Conservation (phyloP, 2,113 vertebrate genomes). For the Spermophilus dauricus region DNA sequence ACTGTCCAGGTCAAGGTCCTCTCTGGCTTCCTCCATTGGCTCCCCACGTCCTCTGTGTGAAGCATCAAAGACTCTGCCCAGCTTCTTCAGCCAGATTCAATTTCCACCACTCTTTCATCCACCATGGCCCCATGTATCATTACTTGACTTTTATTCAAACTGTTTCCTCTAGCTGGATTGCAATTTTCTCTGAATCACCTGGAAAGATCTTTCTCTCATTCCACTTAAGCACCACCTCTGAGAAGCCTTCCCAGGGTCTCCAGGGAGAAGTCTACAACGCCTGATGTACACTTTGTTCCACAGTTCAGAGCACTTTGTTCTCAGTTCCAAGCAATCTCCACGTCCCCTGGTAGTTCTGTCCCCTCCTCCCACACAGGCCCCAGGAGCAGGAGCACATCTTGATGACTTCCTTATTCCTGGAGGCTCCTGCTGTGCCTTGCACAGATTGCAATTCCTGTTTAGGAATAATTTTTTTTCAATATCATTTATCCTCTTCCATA, state of each 20-base stretch:
- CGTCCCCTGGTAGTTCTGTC: not conserved
- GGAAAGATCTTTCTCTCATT: not conserved
- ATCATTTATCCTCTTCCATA: not conserved
- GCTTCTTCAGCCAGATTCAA: too few species aligned
- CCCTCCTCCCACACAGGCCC: not conserved
- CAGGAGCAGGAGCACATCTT: not conserved
- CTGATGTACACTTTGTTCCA: not conserved
- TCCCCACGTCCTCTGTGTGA: rapidly evolving
- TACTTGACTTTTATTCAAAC: too few species aligned
- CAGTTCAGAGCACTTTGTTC: not conserved
- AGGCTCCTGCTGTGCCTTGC: not conserved
- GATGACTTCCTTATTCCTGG: not conserved
- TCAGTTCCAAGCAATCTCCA: not conserved
- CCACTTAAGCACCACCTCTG: not conserved
- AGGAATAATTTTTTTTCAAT: not conserved
- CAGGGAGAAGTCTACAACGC: not conserved
- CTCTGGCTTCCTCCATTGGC: not conserved
- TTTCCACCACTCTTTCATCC: not conserved
- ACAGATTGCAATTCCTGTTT: not conserved
- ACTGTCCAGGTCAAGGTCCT: too few species aligned
- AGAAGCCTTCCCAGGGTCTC: not conserved
- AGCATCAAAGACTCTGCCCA: too few species aligned
- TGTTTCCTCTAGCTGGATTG: not conserved
- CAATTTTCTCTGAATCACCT: not conserved
- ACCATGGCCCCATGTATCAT: not conserved